Base-by-base conservation (phyloP, 2,888 invertebrate species). In the Neoaliturus tenellus region DNA sequence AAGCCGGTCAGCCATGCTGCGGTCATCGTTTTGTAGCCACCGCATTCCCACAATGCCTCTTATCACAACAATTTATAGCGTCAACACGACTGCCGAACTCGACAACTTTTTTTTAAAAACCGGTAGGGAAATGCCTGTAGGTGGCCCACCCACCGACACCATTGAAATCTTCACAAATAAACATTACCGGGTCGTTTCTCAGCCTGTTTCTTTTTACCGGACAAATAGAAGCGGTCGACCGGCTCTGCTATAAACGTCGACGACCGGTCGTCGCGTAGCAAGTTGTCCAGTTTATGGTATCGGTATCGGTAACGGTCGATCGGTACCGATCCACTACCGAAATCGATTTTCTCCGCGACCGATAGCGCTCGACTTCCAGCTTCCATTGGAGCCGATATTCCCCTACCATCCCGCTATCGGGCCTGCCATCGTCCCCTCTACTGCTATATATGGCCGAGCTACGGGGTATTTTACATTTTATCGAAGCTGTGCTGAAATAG, bases 111-210 rank as follows among this genome's bases (percentile, higher is more conserved):
- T n/a, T 83, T 82, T 33, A 33, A 48, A 73, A 83, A 44, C 78
- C 62, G 80, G 83, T 48, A 80, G 83, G 78, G 78, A 78, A 73
- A 82, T 82, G 48, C 55, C 71, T 33, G 33, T 39, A 81, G 48
- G 58, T 58, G 67, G 83, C 69, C 83, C 83, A 83, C 83, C 83
- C 83, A 83, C 83, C 84, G 69, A 71, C 86, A 35, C 73, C 84
- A 75, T 84, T 84, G 71, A 84, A 81, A 80, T 51, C 82, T 33
- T 39, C 81, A 62, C 75, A 84, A 84, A 84, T 84, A 81, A 81
- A 81, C 84, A 75, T 51, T 67, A 33, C 41, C 33, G 39, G 31
- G 25, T 73, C 69, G 44, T 69, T 80, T 58, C 35, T 73, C 55
- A 33, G 48, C 20, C 67, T n/a, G 41, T 71, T 84, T 67, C 62